These are phyloP conservation scores for Lagria hirta DNA, from an alignment of 2,888 invertebrate genomes.

Conservation along the genomic window DNA sequence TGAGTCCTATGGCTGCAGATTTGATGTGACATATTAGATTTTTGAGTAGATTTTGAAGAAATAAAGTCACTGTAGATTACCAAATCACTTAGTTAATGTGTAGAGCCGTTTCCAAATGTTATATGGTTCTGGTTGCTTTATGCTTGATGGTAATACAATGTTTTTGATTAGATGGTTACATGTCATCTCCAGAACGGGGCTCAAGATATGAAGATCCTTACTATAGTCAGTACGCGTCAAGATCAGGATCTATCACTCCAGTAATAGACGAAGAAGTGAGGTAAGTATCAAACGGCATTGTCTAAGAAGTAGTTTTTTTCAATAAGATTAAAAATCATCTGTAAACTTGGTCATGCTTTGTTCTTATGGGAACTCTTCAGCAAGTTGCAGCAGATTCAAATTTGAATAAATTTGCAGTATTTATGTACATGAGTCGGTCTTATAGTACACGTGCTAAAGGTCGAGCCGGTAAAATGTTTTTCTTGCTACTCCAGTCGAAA, in stretches of 20 bases:
- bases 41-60: conserved; percentile 11
- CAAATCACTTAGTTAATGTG: conserved; percentile 8
- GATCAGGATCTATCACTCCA: conserved; percentile 78
- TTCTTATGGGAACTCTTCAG: background rate
- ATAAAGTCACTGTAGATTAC: conserved; percentile 5
- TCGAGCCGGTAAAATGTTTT: no score
- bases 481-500: no score
- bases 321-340: background rate
- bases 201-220: conserved; percentile 85
- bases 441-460: no score
- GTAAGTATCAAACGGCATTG: conserved; percentile 52
- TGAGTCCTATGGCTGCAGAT: conserved; percentile 22
- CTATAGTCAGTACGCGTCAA: conserved; percentile 74
- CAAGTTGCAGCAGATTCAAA: background rate
- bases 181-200: conserved; percentile 83
- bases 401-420: no score
- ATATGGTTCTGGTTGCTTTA: background rate
- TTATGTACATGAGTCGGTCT: no score
- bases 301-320: conserved; percentile 2
- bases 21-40: conserved; percentile 23
- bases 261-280: conserved; percentile 89
- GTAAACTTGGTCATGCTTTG: background rate
- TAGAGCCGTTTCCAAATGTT: conserved; percentile 3
- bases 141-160: background rate
- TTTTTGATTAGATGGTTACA: conserved; percentile 68